Percentiles rank a stretch among this genome's conserved stretches.
These are phyloP conservation scores for Yasuhikotakia modesta DNA, from an alignment of 2,797 vertebrate genomes.

Conservation along the genomic window DNA sequence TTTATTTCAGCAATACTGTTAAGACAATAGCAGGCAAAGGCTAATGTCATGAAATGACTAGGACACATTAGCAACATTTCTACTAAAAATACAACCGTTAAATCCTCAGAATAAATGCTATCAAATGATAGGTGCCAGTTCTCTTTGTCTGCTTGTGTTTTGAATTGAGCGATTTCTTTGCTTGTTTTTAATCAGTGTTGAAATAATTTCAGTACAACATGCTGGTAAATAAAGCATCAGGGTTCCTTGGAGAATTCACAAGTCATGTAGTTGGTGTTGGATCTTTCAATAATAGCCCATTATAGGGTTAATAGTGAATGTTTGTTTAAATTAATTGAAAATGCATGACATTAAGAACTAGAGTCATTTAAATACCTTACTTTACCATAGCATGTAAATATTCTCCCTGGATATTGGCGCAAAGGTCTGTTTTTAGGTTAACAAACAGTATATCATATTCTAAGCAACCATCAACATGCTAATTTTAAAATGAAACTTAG, in stretches of 20 bases:
- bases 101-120: not conserved
- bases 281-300: not conserved
- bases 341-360: not conserved
- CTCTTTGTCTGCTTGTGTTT: not conserved
- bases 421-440: no score
- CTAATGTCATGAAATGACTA: not conserved
- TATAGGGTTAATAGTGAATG: not conserved
- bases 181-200: not conserved
- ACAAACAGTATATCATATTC: no score
- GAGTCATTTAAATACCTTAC: not conserved
- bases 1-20: no score
- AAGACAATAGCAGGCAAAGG: not conserved
- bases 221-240: not conserved
- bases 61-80: not conserved
- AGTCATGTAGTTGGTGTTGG: not conserved
- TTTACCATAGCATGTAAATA: not conserved
- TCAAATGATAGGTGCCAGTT: not conserved
- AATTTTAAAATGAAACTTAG: no score
- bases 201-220: not conserved
- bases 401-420: not conserved
- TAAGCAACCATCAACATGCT: no score
- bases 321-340: not conserved
- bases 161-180: not conserved
- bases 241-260: not conserved
- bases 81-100: not conserved